Conservation (phyloP, 2,888 invertebrate genomes). For the Proisotoma minuta region DNA sequence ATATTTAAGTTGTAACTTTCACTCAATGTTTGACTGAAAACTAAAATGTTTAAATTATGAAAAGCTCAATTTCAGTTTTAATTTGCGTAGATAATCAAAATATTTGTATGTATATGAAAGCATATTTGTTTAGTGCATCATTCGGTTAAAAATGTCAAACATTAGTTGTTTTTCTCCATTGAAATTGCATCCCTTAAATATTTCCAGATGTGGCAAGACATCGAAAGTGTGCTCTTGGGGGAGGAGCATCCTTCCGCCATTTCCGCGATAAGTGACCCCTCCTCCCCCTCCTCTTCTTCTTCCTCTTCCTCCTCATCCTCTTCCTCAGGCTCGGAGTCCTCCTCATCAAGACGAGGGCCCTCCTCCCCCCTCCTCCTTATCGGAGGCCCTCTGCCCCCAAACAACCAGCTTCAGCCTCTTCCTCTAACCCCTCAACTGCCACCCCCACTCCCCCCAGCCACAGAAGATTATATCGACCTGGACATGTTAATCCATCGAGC, state of each 20-base stretch:
- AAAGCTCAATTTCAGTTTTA: not conserved
- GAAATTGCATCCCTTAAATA: conserved; percentile 21
- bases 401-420: not conserved
- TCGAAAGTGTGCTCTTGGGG: conserved; percentile 53
- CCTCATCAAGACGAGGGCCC: conserved; percentile 20
- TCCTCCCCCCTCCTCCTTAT: conserved; percentile 34
- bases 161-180: not conserved
- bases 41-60: not conserved
- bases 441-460: not conserved
- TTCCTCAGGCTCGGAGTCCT: conserved; percentile 39
- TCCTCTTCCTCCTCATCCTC: conserved; percentile 42
- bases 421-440: not conserved
- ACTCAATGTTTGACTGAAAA: not conserved
- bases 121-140: too few species aligned
- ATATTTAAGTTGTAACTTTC: too few species aligned
- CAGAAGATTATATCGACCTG: conserved; percentile 51
- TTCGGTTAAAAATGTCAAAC: too few species aligned
- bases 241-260: too few species aligned
- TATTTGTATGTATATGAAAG: too few species aligned
- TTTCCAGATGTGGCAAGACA: conserved; percentile 55
- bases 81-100: not conserved
- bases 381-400: not conserved
- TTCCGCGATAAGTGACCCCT: conserved; percentile 46
- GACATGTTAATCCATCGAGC: conserved; percentile 52
- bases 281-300: conserved; percentile 45